Conservation (phyloP, 2,797 vertebrate species). For the Nannoperca australis region DNA sequence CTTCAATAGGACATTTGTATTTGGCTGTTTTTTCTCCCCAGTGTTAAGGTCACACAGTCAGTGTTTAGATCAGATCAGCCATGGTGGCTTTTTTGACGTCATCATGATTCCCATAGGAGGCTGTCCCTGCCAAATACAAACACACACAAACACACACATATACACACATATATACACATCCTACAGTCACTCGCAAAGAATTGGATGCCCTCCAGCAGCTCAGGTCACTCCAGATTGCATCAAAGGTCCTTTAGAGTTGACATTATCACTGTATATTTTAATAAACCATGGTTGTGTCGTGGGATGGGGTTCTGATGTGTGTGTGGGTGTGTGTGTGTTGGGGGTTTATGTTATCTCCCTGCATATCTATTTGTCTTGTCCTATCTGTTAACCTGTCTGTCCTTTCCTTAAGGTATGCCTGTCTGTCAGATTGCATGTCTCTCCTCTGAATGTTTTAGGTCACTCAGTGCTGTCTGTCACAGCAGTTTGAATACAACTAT, state of each 20-base stretch:
- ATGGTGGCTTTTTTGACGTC: conserved; percentile 18
- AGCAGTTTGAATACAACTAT: conserved; percentile 21
- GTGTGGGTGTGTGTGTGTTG: conserved; percentile 4
- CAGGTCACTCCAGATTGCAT: conserved; percentile 56
- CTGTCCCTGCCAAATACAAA: not conserved
- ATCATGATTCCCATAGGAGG: conserved; percentile 1
- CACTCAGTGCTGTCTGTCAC: conserved; percentile 41
- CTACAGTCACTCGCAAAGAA: conserved; percentile 11
- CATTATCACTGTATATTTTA: conserved; percentile 55
- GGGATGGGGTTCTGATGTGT: not conserved
- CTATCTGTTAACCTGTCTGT: conserved; percentile 32
- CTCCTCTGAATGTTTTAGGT: conserved; percentile 45
- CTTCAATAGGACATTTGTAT: not conserved
- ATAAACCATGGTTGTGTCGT: conserved; percentile 15
- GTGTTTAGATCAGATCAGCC: conserved; percentile 24
- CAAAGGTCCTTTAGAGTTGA: conserved; percentile 36
- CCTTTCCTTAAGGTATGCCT: conserved; percentile 34
- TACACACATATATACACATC: not conserved
- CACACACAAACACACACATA: conserved; percentile 17
- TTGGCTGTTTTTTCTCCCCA: not conserved
- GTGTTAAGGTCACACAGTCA: conserved; percentile 10
- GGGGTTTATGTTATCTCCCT: conserved; percentile 32
- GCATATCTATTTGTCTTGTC: conserved; percentile 17
- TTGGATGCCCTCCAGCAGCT: conserved; percentile 57
- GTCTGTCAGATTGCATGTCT: conserved; percentile 41